Conservation (phyloP, 2,113 vertebrate genomes). For the Typhlomys cinereus region DNA sequence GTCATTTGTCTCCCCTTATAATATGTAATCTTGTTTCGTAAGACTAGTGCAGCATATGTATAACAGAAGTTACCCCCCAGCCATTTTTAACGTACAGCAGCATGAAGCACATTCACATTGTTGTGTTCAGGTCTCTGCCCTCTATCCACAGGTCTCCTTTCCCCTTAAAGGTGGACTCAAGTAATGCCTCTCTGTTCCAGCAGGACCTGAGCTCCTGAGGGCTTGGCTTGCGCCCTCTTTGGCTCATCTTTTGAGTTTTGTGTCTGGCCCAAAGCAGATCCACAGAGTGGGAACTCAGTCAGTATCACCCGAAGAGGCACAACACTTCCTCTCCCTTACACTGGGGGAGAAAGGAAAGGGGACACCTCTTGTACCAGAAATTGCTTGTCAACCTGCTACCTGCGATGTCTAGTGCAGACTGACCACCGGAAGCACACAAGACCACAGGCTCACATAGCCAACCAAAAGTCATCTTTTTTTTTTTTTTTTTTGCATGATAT, state of each 20-base stretch:
- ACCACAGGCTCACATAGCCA: background rate
- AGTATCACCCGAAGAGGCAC: no score
- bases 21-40: background rate
- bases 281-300: background rate
- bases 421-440: no score
- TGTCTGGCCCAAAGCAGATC: background rate
- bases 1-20: conserved; percentile 4
- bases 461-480: background rate
- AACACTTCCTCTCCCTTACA: background rate
- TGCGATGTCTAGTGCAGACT: background rate
- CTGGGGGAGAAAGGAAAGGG: background rate
- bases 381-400: background rate
- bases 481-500: background rate
- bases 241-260: background rate
- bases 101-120: background rate
- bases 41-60: background rate
- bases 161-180: background rate
- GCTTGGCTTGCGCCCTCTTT: background rate
- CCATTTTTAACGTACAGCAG: background rate
- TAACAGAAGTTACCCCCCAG: background rate
- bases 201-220: background rate
- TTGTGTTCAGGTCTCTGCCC: background rate
- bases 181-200: background rate
- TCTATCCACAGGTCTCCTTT: background rate
- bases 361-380: background rate